phyloP scores from a whole-genome alignment of 2,113 vertebrate species.

The Arizona elegans region DNA sequence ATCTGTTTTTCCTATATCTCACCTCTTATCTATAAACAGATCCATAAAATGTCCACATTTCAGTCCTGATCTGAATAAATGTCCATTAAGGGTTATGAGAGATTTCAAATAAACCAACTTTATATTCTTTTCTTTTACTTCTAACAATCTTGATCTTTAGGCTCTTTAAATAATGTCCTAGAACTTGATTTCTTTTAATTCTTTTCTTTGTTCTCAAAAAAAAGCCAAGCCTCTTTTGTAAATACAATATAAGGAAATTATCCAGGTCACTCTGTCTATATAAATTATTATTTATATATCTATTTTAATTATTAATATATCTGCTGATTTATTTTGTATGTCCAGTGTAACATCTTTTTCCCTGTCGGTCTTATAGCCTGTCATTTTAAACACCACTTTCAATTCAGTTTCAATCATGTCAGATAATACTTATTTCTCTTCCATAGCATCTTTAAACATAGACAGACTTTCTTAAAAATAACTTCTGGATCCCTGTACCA shows the following conservation, averaged over 20 bases:
- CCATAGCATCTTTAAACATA: neutral
- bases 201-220: neutral
- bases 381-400: neutral
- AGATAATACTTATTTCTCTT: neutral
- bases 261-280: neutral
- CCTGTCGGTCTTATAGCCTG: neutral
- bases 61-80: neutral
- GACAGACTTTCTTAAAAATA: neutral
- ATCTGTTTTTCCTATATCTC: neutral
- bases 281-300: neutral
- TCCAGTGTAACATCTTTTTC: neutral
- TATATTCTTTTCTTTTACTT: neutral
- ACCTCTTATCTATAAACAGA: neutral
- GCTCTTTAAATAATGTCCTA: neutral
- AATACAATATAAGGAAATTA: neutral
- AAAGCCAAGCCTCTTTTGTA: neutral
- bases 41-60: neutral
- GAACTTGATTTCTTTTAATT: neutral
- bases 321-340: neutral
- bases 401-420: neutral
- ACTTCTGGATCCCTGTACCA: neutral
- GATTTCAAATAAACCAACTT: neutral
- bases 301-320: neutral
- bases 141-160: neutral
- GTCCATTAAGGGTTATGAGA: neutral